These are phyloP conservation scores for Cossypha polioptera DNA, from an alignment of 2,797 vertebrate genomes.

Conservation along the genomic window DNA sequence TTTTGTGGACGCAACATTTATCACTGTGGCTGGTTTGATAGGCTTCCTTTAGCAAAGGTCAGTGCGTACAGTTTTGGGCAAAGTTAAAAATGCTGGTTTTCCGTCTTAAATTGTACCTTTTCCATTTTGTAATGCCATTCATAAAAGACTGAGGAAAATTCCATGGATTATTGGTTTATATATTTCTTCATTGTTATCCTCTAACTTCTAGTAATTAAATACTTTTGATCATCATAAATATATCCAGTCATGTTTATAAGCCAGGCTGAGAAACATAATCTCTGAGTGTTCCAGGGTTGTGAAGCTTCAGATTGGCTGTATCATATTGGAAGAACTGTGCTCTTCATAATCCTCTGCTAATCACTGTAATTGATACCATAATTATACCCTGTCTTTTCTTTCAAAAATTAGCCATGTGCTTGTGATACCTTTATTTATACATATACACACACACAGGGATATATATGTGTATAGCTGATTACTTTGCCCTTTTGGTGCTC, in stretches of 20 bases:
- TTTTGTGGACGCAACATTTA: not conserved
- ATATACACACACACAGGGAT: not conserved
- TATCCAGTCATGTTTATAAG: not conserved
- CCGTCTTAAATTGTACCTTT: not conserved
- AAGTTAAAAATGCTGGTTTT: not conserved
- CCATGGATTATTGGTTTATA: constrained; percentile 1
- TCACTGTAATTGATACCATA: not conserved
- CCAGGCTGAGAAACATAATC: not conserved
- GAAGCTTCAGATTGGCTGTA: not conserved
- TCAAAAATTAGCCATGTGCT: not conserved
- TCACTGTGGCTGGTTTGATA: not conserved
- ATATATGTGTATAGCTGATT: not conserved
- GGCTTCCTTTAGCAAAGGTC: not conserved
- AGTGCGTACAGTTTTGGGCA: not conserved
- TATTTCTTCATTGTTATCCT: constrained; percentile 38
- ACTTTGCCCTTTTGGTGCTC: not conserved
- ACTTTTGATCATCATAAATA: not conserved
- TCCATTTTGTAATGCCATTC: not conserved
- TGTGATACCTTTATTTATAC: not conserved
- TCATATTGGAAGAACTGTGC: not conserved
- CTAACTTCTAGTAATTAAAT: constrained; percentile 1
- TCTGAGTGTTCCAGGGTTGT: not conserved
- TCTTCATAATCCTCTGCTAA: not conserved
- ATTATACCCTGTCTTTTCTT: not conserved
- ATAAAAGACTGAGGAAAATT: not conserved